Conservation (phyloP, 2,113 vertebrate species). For the Channa maculata region DNA sequence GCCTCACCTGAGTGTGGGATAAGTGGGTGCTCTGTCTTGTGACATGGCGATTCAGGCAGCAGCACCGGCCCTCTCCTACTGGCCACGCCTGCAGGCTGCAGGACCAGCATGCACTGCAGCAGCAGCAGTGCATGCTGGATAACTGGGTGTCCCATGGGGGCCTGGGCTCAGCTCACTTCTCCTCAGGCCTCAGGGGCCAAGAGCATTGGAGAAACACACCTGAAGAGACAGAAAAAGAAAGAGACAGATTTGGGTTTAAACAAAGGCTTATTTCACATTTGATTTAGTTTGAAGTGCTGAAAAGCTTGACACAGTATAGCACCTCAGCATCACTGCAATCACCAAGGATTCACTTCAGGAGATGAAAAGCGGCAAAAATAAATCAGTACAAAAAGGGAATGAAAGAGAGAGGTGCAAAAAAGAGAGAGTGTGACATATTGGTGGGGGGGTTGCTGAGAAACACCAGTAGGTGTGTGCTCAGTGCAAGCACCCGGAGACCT, state of each 20-base stretch:
- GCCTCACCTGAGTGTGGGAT: slow-evolving; percentile 89
- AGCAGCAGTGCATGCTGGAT: slow-evolving; percentile 85
- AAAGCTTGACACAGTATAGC: slow-evolving; percentile 12
- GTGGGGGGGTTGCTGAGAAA: slow-evolving; percentile 32
- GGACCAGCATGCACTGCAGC: slow-evolving; percentile 86
- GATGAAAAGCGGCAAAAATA: slow-evolving; percentile 43
- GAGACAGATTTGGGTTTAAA: slow-evolving; percentile 24
- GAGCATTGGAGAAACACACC: slow-evolving; percentile 85
- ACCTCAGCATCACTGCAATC: slow-evolving; percentile 19
- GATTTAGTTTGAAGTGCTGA: slow-evolving; percentile 24
- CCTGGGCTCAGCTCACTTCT: slow-evolving; percentile 77
- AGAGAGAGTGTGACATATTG: slow-evolving; percentile 16
- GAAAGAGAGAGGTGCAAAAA: slow-evolving; percentile 16
- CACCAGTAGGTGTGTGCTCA: slow-evolving; percentile 36
- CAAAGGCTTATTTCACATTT: slow-evolving; percentile 28
- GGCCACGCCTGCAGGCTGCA: slow-evolving; percentile 72
- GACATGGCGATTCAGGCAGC: slow-evolving; percentile 84
- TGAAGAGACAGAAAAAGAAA: slow-evolving; percentile 66
- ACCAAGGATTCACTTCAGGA: slow-evolving; percentile 19
- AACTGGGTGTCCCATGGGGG: slow-evolving; percentile 82
- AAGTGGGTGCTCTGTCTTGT: slow-evolving; percentile 89
- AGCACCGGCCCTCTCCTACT: slow-evolving; percentile 76
- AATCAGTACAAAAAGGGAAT: background rate
- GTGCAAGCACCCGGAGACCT: slow-evolving; percentile 24
- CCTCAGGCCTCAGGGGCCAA: slow-evolving; percentile 83